Evolutionary conservation across 2,888 invertebrate species (phyloP).

Genomic region (Osedax fenrisi): DNA sequence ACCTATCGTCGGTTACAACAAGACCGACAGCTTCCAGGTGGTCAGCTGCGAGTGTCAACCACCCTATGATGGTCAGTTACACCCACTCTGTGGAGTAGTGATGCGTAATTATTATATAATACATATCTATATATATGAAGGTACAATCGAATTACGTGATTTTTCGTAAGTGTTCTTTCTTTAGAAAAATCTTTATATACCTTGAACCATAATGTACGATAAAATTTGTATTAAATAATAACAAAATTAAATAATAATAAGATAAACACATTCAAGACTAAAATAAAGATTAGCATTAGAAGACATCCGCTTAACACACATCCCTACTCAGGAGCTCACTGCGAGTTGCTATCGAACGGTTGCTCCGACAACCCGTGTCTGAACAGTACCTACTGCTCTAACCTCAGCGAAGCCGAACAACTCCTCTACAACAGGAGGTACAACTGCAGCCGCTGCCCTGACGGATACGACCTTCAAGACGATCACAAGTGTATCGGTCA

Average conservation of each 20-base stretch:
- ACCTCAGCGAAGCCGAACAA: not conserved
- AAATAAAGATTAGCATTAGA: too few species aligned
- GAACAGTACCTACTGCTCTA: not conserved
- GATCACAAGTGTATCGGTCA: conserved; percentile 6
- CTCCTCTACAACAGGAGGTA: not conserved
- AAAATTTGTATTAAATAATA: too few species aligned
- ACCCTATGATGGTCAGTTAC: conserved; percentile 8
- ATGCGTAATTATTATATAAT: too few species aligned
- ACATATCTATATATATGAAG: too few species aligned
- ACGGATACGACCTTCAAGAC: not conserved
- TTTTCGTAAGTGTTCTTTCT: too few species aligned
- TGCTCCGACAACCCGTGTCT: conserved; percentile 12
- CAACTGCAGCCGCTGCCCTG: conserved; percentile 3
- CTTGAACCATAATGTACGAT: too few species aligned
- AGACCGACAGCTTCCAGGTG: conserved; percentile 12
- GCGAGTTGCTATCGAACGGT: conserved; percentile 6
- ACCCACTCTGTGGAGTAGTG: not conserved
- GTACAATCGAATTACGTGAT: too few species aligned
- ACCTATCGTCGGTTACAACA: conserved; percentile 13
- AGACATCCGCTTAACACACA: too few species aligned
- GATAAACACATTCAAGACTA: too few species aligned
- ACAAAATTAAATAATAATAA: too few species aligned
- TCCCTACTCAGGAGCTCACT: conserved; percentile 1
- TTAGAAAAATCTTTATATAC: too few species aligned
- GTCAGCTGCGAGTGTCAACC: not conserved